Conservation (phyloP, 2,113 vertebrate species). For the Thryonomys swinderianus region DNA sequence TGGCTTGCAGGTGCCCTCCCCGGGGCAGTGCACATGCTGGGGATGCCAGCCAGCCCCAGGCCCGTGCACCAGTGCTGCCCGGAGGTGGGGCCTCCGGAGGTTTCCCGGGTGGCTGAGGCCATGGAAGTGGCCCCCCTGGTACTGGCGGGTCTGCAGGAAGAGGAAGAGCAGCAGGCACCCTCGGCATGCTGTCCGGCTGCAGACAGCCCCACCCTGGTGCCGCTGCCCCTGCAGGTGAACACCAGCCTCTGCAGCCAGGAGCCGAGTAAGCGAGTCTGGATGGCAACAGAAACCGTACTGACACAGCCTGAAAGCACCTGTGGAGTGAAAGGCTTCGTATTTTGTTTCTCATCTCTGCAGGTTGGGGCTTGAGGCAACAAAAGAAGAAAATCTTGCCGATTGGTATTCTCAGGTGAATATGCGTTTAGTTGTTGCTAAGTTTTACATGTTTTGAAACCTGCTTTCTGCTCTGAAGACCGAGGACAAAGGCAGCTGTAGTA, state of each 20-base stretch:
- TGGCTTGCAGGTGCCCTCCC: background rate
- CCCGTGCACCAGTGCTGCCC: background rate
- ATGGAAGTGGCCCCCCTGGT: no score
- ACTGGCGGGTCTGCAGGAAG: background rate
- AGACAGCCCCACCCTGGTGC: background rate
- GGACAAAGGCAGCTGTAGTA: background rate
- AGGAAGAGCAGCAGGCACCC: background rate
- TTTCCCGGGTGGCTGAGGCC: no score
- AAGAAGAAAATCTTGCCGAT: conserved; percentile 97
- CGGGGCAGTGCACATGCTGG: background rate
- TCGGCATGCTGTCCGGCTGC: background rate
- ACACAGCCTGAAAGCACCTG: background rate
- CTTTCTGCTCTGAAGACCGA: background rate
- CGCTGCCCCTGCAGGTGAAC: background rate
- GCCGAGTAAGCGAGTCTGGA: background rate
- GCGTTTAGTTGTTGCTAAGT: conserved; percentile 39
- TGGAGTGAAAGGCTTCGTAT: background rate
- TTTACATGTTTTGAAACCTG: background rate
- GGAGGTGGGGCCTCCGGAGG: background rate
- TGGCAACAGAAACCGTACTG: background rate
- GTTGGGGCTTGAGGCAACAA: conserved; percentile 96
- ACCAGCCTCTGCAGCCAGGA: background rate
- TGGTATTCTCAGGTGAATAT: conserved; percentile 97
- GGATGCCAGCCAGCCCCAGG: background rate
- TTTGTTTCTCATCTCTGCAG: conserved; percentile 82